Base-by-base conservation (phyloP, 2,797 vertebrate species). In the Pyrocephalus nanus region DNA sequence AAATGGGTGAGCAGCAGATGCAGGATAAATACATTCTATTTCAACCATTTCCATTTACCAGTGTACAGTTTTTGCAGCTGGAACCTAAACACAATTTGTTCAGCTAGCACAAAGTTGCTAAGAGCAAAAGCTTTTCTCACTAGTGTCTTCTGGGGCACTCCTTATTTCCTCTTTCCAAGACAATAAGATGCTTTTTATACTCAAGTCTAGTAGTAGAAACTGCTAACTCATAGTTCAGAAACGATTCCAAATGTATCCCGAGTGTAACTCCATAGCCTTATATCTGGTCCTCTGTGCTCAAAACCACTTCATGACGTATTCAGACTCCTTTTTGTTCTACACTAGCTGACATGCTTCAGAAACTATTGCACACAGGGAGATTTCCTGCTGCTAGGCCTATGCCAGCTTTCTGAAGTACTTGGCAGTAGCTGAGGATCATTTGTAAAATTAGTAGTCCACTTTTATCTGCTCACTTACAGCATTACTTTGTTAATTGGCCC, bases 71-170 rank as follows among this genome's bases (percentile, higher is more conserved):
- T 92, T 93, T 55, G 26, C 8, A 7, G 17, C 69, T 88, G 91
- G 65, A 96, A 53, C 42, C 8, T 9, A 22, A 91, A 78, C 13
- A 38, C 47, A 88, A 62, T 95, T 89, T 86, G 18, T 91, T 85
- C 86, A 84, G 69, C 51, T 90, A 90, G 88, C 15, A 42, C 6
- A 12, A 80, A 94, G 55, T 38, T 91, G 53, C 42, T 92, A 93
- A 93, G 86, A 94, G 90, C 76, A 78, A 90, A 95, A 94, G 91
- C 76, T 97, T 97, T 96, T 94, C 88, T 91, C 91, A 89, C 58
- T 64, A 45, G 18, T 50, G 51, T 86, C 70, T 95, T 85, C 71
- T 85, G 92, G 70, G 91, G 45, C 72, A 86, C 53, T 70, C 65
- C 65, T 82, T 73, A 61, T 26, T 91, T 93, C 34, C 64, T 80